Evolutionary conservation across 2,113 vertebrate species (phyloP).

Genomic region (Chaetorhynchus papuensis): DNA sequence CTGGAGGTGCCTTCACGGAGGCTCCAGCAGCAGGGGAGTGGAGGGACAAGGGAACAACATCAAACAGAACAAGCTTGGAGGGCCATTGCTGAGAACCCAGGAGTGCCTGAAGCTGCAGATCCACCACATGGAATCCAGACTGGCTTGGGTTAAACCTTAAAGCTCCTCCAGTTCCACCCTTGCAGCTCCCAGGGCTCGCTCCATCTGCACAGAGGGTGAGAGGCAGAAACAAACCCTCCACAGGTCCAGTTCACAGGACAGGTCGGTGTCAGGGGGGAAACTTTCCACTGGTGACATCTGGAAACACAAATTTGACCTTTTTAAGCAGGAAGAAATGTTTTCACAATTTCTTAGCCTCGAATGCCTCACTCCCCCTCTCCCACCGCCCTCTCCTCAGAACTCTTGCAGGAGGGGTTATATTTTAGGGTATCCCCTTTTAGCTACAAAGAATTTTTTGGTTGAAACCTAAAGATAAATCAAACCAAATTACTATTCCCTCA

Average conservation of each 20-base stretch:
- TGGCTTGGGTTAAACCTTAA: background rate
- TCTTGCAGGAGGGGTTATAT: background rate
- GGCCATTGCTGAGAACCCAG: background rate
- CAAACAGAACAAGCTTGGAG: background rate
- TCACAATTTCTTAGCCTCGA: fast-evolving
- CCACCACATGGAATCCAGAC: background rate
- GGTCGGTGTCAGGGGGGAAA: fast-evolving
- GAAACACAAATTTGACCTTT: background rate
- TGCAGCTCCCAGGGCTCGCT: background rate
- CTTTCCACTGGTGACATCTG: background rate
- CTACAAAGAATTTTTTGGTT: background rate
- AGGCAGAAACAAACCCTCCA: background rate
- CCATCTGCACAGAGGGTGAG: fast-evolving
- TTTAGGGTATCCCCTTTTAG: background rate
- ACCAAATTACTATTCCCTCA: background rate
- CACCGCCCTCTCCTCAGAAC: background rate
- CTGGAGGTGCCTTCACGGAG: background rate
- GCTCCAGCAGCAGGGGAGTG: background rate
- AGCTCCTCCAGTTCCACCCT: background rate
- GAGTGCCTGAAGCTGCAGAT: fast-evolving
- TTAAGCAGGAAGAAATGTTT: background rate
- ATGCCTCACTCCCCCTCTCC: background rate
- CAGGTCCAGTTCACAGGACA: fast-evolving
- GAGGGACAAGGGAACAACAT: background rate
- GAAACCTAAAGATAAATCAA: background rate